Evolutionary conservation across 2,888 invertebrate genomes (phyloP), one percentile per base, ranked within the genome.

Genomic region (Mellilla xanthometata): DNA sequence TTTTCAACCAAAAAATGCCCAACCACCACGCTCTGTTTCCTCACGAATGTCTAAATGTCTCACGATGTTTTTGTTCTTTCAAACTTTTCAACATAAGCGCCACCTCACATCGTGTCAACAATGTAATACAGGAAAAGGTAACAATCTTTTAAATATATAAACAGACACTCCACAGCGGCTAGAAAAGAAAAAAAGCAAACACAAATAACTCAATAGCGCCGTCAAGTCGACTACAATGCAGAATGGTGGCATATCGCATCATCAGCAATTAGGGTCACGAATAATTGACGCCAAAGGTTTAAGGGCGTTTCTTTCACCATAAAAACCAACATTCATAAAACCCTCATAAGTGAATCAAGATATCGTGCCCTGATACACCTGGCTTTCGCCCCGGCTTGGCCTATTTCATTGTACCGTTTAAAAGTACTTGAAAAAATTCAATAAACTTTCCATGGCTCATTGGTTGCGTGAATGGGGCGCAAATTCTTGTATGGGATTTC

Each of bases 261-360:
- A 89, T 88, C 88, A 84, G 71, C 84, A 87, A 87, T 88, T 85
- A 86, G 87, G 88, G 88, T 86, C 79, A 83, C 72, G 73, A 78
- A 86, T 87, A 88, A 88, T 86, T 85, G 85, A 82, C 81, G 82
- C 71, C 68, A 77, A 83, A 77, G 75, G 81, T 81, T 77, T 78
- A 76, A 81, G 76, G 82, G 84, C 76, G 81, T 72, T 76, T 65
- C 74, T 76, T 76, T 69, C 62, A 69, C 68, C 63, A 52, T 72
- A 76, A 76, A 81, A 74, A 75, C 70, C 75, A 63, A 79, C 78
- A 78, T 76, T 76, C 73, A 83, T 79, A 79, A 75, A 78, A 65
- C 86, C 83, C 86, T 81, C 73, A 81, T 80, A 76, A 82, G 77
- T 78, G 76, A 85, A 86, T 87, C 89, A 88, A 89, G 88, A 89